phyloP scores from a whole-genome alignment of 2,797 vertebrate genomes.

The Sphaeramia orbicularis region DNA sequence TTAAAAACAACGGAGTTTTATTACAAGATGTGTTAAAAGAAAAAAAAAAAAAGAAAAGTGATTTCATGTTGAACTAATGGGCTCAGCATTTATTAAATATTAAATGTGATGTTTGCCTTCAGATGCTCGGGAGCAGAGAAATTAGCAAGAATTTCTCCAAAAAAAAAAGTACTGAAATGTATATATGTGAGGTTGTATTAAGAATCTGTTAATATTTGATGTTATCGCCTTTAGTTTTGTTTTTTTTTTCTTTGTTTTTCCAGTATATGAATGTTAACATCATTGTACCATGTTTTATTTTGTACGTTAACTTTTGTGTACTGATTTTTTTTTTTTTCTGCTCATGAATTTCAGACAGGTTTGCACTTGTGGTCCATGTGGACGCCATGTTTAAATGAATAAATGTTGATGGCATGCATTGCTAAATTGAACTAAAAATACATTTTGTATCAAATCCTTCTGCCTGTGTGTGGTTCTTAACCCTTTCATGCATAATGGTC shows the following conservation, averaged over 20 bases:
- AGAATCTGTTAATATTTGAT: slow-evolving; percentile 64
- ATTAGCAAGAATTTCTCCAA: slow-evolving; percentile 35
- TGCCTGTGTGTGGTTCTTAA: not conserved
- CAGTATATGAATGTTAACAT: slow-evolving; percentile 67
- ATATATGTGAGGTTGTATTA: slow-evolving; percentile 65
- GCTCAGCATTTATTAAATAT: slow-evolving; percentile 36
- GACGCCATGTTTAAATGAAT: slow-evolving; percentile 74
- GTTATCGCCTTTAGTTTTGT: slow-evolving; percentile 15
- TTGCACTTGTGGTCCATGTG: slow-evolving; percentile 83
- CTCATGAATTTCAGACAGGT: slow-evolving; percentile 77
- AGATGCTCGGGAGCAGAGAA: slow-evolving; percentile 56
- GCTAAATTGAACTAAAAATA: slow-evolving; percentile 73
- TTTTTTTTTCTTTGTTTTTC: slow-evolving; percentile 54
- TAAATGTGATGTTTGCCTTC: slow-evolving; percentile 59
- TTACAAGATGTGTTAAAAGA: not conserved
- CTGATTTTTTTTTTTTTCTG: slow-evolving; percentile 59
- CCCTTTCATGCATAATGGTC: no score
- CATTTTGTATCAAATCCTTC: slow-evolving; percentile 73
- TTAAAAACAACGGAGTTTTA: slow-evolving; percentile 10
- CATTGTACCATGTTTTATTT: slow-evolving; percentile 58
- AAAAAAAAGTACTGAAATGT: slow-evolving; percentile 69
- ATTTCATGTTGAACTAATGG: slow-evolving; percentile 34
- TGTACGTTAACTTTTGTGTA: slow-evolving; percentile 61
- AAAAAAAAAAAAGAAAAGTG: not conserved
- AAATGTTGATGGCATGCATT: slow-evolving; percentile 80